phyloP scores from a whole-genome alignment of 2,113 vertebrate species.

The Pyrgilauda ruficollis region DNA sequence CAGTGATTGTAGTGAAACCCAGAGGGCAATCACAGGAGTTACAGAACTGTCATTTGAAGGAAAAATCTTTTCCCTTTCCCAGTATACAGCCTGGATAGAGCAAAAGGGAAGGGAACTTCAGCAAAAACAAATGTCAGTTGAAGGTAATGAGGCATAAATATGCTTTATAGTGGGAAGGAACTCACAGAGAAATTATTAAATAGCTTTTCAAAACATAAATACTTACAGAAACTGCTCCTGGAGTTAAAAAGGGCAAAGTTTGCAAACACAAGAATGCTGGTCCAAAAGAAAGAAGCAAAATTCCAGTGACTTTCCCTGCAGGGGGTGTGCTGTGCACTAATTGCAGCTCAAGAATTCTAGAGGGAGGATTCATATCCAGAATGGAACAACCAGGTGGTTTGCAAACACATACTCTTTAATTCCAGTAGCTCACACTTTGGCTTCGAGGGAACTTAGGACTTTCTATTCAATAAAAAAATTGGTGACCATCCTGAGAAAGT shows the following conservation, averaged over 20 bases:
- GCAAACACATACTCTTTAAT: background rate
- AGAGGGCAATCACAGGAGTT: constrained; percentile 11
- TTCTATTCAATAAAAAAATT: background rate
- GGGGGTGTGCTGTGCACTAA: background rate
- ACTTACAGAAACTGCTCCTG: background rate
- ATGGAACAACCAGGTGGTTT: background rate
- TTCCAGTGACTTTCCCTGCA: background rate
- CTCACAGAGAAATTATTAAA: background rate
- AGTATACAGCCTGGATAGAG: background rate
- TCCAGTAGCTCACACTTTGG: background rate
- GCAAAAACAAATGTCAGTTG: background rate
- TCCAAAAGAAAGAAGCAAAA: background rate
- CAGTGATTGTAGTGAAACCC: background rate
- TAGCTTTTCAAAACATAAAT: background rate
- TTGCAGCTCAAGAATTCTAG: background rate
- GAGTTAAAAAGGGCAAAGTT: background rate
- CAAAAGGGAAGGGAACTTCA: background rate
- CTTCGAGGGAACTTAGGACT: background rate
- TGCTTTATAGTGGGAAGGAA: background rate
- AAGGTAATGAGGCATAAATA: background rate
- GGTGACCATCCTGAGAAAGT: background rate
- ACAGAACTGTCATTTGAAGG: background rate
- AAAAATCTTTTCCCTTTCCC: background rate
- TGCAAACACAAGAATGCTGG: background rate
- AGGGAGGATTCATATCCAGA: background rate